phyloP scores from a whole-genome alignment of 2,113 vertebrate genomes.

The Xyrauchen texanus region DNA sequence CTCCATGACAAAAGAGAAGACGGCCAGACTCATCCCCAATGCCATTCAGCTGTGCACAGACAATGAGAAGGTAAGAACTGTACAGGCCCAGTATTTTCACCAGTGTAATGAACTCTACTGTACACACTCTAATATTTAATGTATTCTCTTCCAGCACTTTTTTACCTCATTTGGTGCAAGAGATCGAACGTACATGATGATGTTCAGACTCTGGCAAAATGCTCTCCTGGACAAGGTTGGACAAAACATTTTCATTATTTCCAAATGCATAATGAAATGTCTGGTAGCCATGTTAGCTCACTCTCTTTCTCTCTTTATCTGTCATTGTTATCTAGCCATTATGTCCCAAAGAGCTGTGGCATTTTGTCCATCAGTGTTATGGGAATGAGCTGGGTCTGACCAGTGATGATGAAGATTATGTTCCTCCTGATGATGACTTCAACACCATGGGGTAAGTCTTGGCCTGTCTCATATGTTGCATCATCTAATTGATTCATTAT shows the following conservation, averaged over 20 bases:
- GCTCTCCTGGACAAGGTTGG: constrained; percentile 94
- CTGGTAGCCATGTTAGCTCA: not conserved
- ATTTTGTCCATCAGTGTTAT: constrained; percentile 98
- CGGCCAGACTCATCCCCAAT: constrained; percentile 98
- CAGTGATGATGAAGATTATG: constrained; percentile 96
- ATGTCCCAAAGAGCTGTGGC: constrained; percentile 98
- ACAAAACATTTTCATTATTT: not conserved
- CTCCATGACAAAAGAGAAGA: constrained; percentile 99
- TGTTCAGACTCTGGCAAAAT: constrained; percentile 99
- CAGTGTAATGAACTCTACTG: not conserved
- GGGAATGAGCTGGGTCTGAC: constrained; percentile 95
- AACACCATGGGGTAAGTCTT: constrained; percentile 96
- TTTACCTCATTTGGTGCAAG: constrained; percentile 98
- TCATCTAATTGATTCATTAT: constrained; percentile 6
- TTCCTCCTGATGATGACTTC: constrained; percentile 96
- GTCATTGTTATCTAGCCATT: constrained; percentile 77
- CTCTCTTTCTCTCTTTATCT: not conserved
- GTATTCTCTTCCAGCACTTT: constrained; percentile 83
- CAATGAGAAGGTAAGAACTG: constrained; percentile 87
- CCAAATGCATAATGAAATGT: too few relatives aligned
- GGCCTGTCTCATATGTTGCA: not conserved
- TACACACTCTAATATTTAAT: not conserved
- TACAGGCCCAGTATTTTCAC: not conserved
- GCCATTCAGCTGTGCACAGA: constrained; percentile 99
- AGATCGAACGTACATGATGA: constrained; percentile 99